Evolutionary conservation across 2,113 vertebrate species (phyloP).

Genomic region (Notarius lentiginosus): DNA sequence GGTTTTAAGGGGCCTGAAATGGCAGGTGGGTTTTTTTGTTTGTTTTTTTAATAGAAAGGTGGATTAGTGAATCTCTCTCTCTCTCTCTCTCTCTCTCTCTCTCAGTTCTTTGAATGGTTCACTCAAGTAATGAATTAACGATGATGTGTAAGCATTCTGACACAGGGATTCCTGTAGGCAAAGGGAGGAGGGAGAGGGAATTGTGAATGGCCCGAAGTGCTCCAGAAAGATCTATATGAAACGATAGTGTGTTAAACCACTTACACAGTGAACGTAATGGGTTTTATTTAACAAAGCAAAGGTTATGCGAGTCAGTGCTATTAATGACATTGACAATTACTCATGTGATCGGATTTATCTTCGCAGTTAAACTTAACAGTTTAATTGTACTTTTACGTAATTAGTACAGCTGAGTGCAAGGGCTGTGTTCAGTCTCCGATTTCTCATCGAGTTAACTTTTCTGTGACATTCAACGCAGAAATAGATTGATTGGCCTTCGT

Average conservation of each 20-base stretch:
- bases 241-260: not conserved
- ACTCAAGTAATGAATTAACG: constrained; percentile 22
- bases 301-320: not conserved
- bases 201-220: constrained; percentile 8
- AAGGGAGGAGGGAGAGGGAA: not conserved
- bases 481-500: constrained; percentile 17
- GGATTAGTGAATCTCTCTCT: constrained; percentile 17
- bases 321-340: not conserved
- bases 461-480: not conserved
- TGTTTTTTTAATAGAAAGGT: constrained; percentile 26
- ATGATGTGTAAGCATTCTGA: constrained; percentile 24
- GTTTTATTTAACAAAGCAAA: not conserved
- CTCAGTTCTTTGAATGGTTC: constrained; percentile 29
- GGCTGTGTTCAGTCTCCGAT: not conserved
- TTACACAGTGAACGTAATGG: not conserved
- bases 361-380: not conserved
- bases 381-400: not conserved
- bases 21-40: constrained; percentile 37
- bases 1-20: constrained; percentile 52
- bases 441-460: not conserved
- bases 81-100: constrained; percentile 18
- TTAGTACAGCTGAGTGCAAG: not conserved
- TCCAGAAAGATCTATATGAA: constrained; percentile 5
- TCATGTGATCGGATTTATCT: not conserved
- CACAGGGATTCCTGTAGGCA: constrained; percentile 27